These are phyloP conservation scores for Rhogogaster chlorosoma DNA, from an alignment of 2,888 invertebrate genomes.

Conservation along the genomic window DNA sequence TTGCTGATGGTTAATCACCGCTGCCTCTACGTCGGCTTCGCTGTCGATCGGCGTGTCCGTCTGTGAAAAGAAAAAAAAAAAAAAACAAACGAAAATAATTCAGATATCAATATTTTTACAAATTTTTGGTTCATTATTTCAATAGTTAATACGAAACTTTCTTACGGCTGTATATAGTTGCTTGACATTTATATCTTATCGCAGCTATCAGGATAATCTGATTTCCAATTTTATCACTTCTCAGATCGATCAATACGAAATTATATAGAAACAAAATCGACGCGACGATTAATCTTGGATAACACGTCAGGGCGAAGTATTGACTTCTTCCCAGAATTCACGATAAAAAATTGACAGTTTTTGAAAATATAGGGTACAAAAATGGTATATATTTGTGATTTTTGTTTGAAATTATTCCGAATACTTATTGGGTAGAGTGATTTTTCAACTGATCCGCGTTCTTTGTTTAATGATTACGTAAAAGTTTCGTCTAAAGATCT, in stretches of 20 bases:
- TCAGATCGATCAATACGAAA: no score
- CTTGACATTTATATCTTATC: not conserved
- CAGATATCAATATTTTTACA: not conserved
- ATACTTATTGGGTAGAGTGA: not conserved
- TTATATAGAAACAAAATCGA: not conserved
- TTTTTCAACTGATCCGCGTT: not conserved
- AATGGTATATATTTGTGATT: not conserved
- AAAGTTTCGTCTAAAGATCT: not conserved
- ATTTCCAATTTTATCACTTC: no score
- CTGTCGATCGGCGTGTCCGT: slow-evolving; percentile 72
- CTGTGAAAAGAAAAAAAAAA: slow-evolving; percentile 60
- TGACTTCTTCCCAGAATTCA: not conserved
- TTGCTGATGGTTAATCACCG: slow-evolving; percentile 66
- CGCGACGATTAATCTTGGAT: not conserved
- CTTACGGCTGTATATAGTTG: not conserved
- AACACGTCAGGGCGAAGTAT: not conserved
- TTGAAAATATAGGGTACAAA: not conserved
- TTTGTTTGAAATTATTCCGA: not conserved
- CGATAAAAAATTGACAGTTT: no score
- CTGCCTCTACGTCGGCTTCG: slow-evolving; percentile 71
- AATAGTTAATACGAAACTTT: not conserved
- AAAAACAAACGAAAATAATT: not conserved
- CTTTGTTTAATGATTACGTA: not conserved
- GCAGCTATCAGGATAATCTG: no score
- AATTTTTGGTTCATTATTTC: not conserved